Evolutionary conservation across 2,113 vertebrate species (phyloP).

Genomic region (Phalacrocorax brasilianus): DNA sequence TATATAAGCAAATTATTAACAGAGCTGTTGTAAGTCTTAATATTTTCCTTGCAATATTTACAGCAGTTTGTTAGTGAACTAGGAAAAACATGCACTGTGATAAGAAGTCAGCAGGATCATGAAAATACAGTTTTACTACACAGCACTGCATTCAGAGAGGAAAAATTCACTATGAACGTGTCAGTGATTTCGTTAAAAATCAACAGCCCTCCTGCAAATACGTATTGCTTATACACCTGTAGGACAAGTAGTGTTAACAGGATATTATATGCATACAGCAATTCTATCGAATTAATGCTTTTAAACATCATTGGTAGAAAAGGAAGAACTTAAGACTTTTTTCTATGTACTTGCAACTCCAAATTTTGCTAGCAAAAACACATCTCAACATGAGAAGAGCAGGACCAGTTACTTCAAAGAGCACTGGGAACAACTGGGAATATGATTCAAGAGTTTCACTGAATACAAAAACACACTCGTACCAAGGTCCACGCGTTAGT

Average conservation of each 20-base stretch:
- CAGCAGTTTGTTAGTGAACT: neutral
- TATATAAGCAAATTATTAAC: neutral
- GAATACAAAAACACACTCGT: neutral
- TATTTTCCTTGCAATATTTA: neutral
- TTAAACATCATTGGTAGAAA: neutral
- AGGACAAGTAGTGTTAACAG: neutral
- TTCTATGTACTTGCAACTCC: neutral
- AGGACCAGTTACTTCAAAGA: neutral
- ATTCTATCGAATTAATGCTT: neutral
- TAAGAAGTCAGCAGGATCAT: neutral
- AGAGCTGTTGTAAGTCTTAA: neutral
- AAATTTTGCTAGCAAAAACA: neutral
- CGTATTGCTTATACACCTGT: neutral
- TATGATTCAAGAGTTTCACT: neutral
- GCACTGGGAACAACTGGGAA: neutral
- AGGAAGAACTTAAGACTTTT: neutral
- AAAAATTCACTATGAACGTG: neutral
- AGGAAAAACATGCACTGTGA: neutral
- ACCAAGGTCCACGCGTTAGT: rapidly evolving
- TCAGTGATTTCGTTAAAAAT: neutral
- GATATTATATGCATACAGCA: neutral
- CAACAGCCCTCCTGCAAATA: neutral
- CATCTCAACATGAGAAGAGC: neutral
- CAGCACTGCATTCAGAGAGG: neutral
- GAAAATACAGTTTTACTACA: neutral